Conservation (phyloP, 2,888 invertebrate genomes). For the Drosophila glabriapex region DNA sequence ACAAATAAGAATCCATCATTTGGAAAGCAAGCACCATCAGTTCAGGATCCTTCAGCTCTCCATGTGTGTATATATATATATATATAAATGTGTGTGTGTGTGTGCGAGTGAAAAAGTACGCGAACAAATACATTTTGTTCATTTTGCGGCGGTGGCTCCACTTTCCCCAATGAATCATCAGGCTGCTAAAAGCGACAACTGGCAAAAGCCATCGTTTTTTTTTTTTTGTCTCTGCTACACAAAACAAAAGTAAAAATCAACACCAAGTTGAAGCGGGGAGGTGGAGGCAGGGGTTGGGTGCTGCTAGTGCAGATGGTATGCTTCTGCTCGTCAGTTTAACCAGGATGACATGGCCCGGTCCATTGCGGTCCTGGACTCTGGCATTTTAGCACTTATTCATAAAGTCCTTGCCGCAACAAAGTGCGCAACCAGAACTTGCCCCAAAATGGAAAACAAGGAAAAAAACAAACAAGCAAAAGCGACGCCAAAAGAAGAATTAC, state of each 20-base stretch:
- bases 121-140: constrained; percentile 52
- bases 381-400: constrained; percentile 83
- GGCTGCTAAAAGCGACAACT: constrained; percentile 49
- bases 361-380: constrained; percentile 83
- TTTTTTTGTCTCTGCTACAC: constrained; percentile 8
- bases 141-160: constrained; percentile 62
- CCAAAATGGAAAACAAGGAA: constrained; percentile 64
- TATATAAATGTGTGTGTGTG: constrained; percentile 3
- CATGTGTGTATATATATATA: constrained; percentile 1
- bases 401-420: constrained; percentile 67
- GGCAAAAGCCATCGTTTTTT: constrained; percentile 19
- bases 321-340: constrained; percentile 84
- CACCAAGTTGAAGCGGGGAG: constrained; percentile 4
- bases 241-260: constrained; percentile 39
- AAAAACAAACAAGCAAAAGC: constrained; percentile 25
- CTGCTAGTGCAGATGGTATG: constrained; percentile 31
- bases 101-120: constrained; percentile 17
- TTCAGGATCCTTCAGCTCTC: constrained; percentile 58
- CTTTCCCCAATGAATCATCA: constrained; percentile 77
- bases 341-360: constrained; percentile 85
- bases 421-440: constrained; percentile 59
- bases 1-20: constrained; percentile 61
- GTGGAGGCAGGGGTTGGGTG: not conserved
- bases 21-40: constrained; percentile 51
- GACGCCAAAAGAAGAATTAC: constrained; percentile 69